These are phyloP conservation scores for Frankliniella fusca DNA, from an alignment of 2,888 invertebrate genomes.

Conservation along the genomic window DNA sequence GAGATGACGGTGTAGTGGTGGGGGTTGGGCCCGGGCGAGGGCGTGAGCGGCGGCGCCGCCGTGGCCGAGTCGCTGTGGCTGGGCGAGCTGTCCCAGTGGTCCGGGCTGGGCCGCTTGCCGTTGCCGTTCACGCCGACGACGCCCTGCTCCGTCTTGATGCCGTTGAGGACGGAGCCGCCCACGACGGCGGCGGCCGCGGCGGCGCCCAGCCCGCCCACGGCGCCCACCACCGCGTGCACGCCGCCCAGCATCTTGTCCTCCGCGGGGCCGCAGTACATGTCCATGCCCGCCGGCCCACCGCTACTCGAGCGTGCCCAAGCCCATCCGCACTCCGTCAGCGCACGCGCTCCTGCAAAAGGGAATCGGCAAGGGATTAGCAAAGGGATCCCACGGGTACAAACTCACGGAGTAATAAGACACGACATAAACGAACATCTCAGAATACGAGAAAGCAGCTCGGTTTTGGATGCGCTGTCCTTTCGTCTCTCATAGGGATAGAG, in stretches of 20 bases:
- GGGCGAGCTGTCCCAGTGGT: slow-evolving; percentile 33
- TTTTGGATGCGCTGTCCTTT: too few relatives aligned
- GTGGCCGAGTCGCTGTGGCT: slow-evolving; percentile 41
- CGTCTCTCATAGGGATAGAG: too few relatives aligned
- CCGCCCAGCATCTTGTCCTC: slow-evolving; percentile 36
- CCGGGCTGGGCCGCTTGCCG: slow-evolving; percentile 36
- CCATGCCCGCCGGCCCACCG: slow-evolving; percentile 49
- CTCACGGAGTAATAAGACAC: too few relatives aligned
- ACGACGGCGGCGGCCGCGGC: not conserved
- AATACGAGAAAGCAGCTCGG: too few relatives aligned
- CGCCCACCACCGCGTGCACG: not conserved
- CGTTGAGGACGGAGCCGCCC: slow-evolving; percentile 36
- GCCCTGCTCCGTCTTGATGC: slow-evolving; percentile 37
- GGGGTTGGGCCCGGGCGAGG: slow-evolving; percentile 43
- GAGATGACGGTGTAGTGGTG: slow-evolving; percentile 53
- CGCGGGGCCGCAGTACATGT: slow-evolving; percentile 56
- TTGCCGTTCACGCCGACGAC: slow-evolving; percentile 38
- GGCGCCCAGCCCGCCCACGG: not conserved
- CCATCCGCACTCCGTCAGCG: slow-evolving; percentile 8
- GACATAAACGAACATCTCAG: too few relatives aligned
- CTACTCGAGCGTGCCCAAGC: not conserved
- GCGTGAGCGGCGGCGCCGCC: slow-evolving; percentile 42
- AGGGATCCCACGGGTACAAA: too few relatives aligned
- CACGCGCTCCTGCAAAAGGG: not conserved
- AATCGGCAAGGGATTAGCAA: not conserved